These are phyloP conservation scores for Liopterus haemorrhoidalis DNA, from an alignment of 2,888 invertebrate species.

Conservation along the genomic window DNA sequence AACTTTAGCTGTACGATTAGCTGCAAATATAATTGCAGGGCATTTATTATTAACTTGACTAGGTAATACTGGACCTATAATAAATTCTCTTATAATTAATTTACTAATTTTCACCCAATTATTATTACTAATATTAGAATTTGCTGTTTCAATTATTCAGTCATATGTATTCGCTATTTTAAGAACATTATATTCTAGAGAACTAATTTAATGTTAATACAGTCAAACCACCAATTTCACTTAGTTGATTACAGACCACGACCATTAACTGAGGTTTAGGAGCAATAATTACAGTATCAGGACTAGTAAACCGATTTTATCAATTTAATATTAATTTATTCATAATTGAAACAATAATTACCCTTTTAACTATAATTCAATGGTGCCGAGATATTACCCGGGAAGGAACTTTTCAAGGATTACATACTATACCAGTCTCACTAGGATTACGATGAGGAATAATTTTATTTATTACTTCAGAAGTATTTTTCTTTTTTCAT, in stretches of 20 bases:
- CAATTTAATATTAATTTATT: slow-evolving; percentile 51
- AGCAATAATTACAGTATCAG: slow-evolving; percentile 52
- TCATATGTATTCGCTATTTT: slow-evolving; percentile 61
- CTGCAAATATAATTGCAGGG: slow-evolving; percentile 73
- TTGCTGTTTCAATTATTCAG: slow-evolving; percentile 60
- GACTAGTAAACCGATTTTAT: slow-evolving; percentile 59
- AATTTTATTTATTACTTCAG: slow-evolving; percentile 67
- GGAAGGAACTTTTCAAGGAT: slow-evolving; percentile 61
- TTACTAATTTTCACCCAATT: slow-evolving; percentile 48
- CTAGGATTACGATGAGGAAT: slow-evolving; percentile 62
- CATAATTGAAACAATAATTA: slow-evolving; percentile 48
- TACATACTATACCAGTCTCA: slow-evolving; percentile 55
- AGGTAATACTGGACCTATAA: slow-evolving; percentile 44
- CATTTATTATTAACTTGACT: slow-evolving; percentile 61
- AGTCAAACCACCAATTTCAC: slow-evolving; percentile 58
- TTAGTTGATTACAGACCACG: slow-evolving; percentile 60
- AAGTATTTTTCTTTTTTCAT: slow-evolving; percentile 59
- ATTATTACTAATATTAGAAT: slow-evolving; percentile 52
- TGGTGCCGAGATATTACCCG: slow-evolving; percentile 66
- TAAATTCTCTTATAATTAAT: slow-evolving; percentile 33
- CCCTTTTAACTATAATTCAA: slow-evolving; percentile 54
- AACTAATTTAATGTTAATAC: slow-evolving; percentile 56
- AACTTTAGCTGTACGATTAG: slow-evolving; percentile 63
- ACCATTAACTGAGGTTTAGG: slow-evolving; percentile 56
- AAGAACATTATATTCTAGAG: slow-evolving; percentile 61